These are phyloP conservation scores for Cromileptes altivelis DNA, from an alignment of 2,113 vertebrate species.

Conservation along the genomic window DNA sequence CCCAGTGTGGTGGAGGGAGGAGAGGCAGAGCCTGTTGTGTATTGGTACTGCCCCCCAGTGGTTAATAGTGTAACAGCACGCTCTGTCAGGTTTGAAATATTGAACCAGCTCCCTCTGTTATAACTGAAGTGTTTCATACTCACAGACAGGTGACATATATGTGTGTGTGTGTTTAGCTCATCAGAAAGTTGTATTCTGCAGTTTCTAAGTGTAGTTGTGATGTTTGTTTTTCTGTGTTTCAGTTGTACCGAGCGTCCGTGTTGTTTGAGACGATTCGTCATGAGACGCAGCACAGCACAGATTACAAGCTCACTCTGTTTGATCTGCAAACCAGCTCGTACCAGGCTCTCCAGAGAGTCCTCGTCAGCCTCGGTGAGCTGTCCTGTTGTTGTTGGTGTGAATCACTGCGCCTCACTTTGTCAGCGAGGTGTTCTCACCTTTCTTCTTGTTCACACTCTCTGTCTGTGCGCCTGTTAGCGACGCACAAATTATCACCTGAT, in stretches of 20 bases:
- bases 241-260: slow-evolving; percentile 92
- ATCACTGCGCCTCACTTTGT: neutral
- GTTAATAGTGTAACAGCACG: neutral
- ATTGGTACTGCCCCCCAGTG: slow-evolving; percentile 43
- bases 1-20: neutral
- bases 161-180: neutral
- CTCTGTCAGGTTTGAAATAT: neutral
- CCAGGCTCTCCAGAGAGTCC: slow-evolving; percentile 95
- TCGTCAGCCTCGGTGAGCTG: slow-evolving; percentile 92
- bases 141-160: neutral
- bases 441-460: neutral
- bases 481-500: slow-evolving; percentile 12
- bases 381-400: neutral
- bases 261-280: slow-evolving; percentile 94
- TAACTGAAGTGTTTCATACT: neutral
- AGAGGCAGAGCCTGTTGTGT: neutral
- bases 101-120: neutral
- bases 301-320: slow-evolving; percentile 95
- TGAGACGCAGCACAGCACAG: slow-evolving; percentile 92
- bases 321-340: slow-evolving; percentile 96
- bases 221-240: slow-evolving; percentile 42
- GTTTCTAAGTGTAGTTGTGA: neutral
- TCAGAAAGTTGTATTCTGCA: too few species aligned
- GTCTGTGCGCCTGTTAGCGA: neutral
- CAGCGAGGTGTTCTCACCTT: neutral